Evolutionary conservation across 2,113 vertebrate species (phyloP).

Genomic region (Aphelocoma coerulescens): DNA sequence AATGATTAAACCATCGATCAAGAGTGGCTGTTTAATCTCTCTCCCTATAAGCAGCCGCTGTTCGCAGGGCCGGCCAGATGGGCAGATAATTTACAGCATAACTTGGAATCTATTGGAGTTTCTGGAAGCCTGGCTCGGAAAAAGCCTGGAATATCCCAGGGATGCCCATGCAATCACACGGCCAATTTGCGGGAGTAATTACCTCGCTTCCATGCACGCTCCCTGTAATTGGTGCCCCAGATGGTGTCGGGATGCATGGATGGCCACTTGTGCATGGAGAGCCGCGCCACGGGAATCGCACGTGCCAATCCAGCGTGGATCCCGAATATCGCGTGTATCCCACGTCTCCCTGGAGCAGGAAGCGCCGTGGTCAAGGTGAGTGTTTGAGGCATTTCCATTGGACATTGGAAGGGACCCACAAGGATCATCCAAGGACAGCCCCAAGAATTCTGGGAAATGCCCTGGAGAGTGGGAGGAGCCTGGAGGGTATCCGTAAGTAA

Average conservation of each 20-base stretch:
- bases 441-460: not conserved
- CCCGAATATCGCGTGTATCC: fast-evolving
- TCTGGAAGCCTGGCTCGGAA: not conserved
- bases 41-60: not conserved
- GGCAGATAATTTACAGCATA: not conserved
- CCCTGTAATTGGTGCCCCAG: constrained; percentile 16
- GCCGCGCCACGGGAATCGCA: not conserved
- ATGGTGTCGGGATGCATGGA: not conserved
- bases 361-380: fast-evolving
- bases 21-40: not conserved
- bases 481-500: fast-evolving
- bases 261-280: not conserved
- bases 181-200: constrained; percentile 36
- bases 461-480: not conserved
- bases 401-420: fast-evolving
- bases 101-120: not conserved
- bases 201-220: not conserved
- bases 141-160: not conserved
- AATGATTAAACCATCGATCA: constrained; percentile 31
- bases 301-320: fast-evolving
- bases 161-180: constrained; percentile 43
- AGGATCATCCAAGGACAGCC: not conserved
- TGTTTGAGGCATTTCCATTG: fast-evolving
- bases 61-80: not conserved
- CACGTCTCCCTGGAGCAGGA: fast-evolving